phyloP scores from a whole-genome alignment of 2,888 invertebrate species.

The Lepidocyrtinus sp. region DNA sequence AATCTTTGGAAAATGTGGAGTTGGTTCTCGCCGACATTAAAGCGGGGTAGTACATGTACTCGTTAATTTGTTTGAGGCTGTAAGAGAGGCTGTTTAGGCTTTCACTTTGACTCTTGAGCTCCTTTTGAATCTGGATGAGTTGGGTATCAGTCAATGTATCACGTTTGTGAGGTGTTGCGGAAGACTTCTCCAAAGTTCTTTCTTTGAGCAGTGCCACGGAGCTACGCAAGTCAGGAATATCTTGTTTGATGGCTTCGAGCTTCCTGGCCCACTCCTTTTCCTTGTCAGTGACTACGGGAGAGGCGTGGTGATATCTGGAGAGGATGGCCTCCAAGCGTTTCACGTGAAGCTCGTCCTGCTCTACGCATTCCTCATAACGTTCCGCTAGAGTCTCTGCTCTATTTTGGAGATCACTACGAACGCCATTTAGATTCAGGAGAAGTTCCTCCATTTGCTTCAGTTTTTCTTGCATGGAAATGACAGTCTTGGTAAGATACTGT shows the following conservation, averaged over 20 bases:
- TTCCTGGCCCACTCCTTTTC: conserved; percentile 60
- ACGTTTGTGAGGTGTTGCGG: neutral
- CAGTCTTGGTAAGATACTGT: conserved; percentile 48
- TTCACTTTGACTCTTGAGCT: conserved; percentile 42
- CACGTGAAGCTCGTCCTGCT: conserved; percentile 56
- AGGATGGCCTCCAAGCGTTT: conserved; percentile 59
- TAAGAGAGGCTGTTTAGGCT: conserved; percentile 44
- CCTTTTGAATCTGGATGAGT: conserved; percentile 38
- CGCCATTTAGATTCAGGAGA: conserved; percentile 36
- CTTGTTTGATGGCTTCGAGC: conserved; percentile 52
- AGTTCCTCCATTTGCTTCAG: conserved; percentile 55
- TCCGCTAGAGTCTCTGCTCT: conserved; percentile 61
- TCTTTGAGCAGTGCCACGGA: conserved; percentile 39
- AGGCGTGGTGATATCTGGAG: conserved; percentile 56
- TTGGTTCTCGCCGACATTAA: conserved; percentile 39
- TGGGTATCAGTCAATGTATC: conserved; percentile 35
- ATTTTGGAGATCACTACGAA: conserved; percentile 47
- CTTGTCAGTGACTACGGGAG: conserved; percentile 62
- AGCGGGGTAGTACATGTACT: conserved; percentile 49
- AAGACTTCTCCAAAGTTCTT: conserved; percentile 17
- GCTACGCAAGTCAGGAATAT: conserved; percentile 37
- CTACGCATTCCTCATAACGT: conserved; percentile 58
- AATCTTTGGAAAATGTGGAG: neutral
- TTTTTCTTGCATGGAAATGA: conserved; percentile 55
- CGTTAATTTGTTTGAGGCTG: conserved; percentile 47